phyloP scores from a whole-genome alignment of 2,797 vertebrate species.

The Manis pentadactyla region DNA sequence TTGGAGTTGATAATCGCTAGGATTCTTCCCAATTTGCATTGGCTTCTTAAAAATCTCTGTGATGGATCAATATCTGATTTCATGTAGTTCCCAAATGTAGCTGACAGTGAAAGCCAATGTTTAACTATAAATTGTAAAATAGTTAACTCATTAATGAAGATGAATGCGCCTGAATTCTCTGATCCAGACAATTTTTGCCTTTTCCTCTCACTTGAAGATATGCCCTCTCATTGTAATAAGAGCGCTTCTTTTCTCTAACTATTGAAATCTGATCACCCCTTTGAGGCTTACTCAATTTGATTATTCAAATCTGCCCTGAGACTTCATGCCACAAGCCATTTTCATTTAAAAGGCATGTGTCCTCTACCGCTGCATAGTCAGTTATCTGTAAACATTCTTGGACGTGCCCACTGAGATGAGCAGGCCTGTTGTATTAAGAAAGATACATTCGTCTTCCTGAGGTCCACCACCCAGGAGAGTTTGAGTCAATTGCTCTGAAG shows the following conservation, averaged over 20 bases:
- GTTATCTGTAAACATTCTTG: neutral
- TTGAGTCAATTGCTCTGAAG: too few relatives aligned
- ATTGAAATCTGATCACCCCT: neutral
- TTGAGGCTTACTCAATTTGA: neutral
- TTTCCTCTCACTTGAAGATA: neutral
- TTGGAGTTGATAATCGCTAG: neutral
- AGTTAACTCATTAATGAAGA: neutral
- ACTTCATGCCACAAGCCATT: neutral
- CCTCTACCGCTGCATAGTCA: neutral
- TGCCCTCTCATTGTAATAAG: neutral
- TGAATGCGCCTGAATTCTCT: neutral
- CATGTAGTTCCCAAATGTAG: neutral
- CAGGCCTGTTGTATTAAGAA: too few relatives aligned
- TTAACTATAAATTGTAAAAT: neutral
- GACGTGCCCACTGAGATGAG: neutral
- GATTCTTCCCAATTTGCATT: neutral
- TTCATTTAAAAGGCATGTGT: neutral
- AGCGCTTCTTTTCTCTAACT: neutral
- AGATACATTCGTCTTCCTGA: too few relatives aligned
- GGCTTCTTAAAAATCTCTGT: neutral
- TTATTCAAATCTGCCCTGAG: neutral
- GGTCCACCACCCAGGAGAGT: too few relatives aligned
- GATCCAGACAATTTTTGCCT: neutral
- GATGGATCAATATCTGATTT: neutral
- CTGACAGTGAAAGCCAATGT: neutral